Evolutionary conservation across 64 coral and sea anemone genomes (phyloP).

Genomic region (Stylophora pistillata): DNA sequence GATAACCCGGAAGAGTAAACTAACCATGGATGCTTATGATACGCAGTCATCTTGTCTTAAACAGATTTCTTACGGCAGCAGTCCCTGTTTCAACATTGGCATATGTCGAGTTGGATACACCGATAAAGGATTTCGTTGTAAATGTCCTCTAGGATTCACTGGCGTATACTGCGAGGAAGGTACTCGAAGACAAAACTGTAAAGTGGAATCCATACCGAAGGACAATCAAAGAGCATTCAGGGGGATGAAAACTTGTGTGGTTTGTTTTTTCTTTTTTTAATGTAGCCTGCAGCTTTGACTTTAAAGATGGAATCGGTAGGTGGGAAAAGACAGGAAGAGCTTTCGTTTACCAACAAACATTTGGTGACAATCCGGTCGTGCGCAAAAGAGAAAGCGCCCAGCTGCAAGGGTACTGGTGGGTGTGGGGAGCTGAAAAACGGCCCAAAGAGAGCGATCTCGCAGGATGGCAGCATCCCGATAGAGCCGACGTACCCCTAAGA

Average conservation of each 20-base stretch:
- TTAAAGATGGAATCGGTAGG: slow-evolving; percentile 23
- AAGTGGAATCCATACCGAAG: no score
- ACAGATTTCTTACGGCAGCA: background rate
- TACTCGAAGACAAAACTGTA: no score
- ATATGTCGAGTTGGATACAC: background rate
- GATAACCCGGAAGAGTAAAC: no score
- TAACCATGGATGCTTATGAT: no score
- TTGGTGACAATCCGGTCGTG: slow-evolving; percentile 11
- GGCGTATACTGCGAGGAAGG: background rate
- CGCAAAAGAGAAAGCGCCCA: slow-evolving; percentile 1
- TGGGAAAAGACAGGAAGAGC: slow-evolving; percentile 37
- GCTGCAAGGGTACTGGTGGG: slow-evolving; percentile 40
- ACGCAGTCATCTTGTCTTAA: background rate
- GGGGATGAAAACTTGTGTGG: background rate
- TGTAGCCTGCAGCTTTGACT: slow-evolving; percentile 21
- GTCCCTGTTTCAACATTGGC: background rate
- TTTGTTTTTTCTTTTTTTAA: no score
- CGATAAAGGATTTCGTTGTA: background rate
- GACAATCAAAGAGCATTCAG: background rate
- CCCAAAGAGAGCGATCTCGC: background rate
- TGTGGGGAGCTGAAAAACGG: slow-evolving; percentile 12
- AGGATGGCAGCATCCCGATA: background rate
- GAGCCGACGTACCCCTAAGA: background rate
- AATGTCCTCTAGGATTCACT: background rate
- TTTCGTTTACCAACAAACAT: slow-evolving; percentile 32